Evolutionary conservation across 2,797 vertebrate genomes (phyloP).

Genomic region (Trachops cirrhosus): DNA sequence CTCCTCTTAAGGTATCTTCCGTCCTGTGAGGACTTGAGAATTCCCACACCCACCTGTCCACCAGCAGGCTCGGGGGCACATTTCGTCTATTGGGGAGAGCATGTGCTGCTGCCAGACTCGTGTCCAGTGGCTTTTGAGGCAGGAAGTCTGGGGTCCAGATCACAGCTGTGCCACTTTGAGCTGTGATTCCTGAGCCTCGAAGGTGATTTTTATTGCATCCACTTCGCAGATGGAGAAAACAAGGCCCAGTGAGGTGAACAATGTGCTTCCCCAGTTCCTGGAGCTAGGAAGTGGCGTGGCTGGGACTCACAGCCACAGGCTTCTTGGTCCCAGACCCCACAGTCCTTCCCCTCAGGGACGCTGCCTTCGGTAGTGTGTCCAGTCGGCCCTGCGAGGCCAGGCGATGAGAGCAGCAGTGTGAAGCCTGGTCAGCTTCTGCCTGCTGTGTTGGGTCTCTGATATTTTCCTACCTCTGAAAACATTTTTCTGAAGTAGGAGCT

Average conservation of each 20-base stretch:
- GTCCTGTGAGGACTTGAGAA: not conserved
- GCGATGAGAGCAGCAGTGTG: not conserved
- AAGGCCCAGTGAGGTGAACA: not conserved
- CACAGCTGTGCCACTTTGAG: not conserved
- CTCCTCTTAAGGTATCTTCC: not conserved
- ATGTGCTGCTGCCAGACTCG: fast-evolving
- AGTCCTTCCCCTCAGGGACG: not conserved
- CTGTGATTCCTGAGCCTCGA: not conserved
- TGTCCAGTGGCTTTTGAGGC: not conserved
- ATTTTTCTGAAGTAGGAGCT: not conserved
- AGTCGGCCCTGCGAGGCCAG: not conserved
- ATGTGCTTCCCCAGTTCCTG: not conserved
- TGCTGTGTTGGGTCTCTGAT: not conserved
- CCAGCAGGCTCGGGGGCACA: fast-evolving
- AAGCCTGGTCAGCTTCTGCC: not conserved
- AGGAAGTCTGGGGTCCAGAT: not conserved
- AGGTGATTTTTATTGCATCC: not conserved
- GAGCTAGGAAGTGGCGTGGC: not conserved
- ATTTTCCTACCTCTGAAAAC: not conserved
- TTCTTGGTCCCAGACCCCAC: not conserved
- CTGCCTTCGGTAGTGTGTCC: not conserved
- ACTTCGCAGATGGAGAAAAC: not conserved
- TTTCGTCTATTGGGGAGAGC: not conserved
- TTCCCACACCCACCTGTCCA: not conserved
- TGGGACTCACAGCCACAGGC: not conserved